Evolutionary conservation across 1,140 invertebrate species (phyloP), one percentile per base, ranked within the genome.

Genomic region (Drosophila neocordata): DNA sequence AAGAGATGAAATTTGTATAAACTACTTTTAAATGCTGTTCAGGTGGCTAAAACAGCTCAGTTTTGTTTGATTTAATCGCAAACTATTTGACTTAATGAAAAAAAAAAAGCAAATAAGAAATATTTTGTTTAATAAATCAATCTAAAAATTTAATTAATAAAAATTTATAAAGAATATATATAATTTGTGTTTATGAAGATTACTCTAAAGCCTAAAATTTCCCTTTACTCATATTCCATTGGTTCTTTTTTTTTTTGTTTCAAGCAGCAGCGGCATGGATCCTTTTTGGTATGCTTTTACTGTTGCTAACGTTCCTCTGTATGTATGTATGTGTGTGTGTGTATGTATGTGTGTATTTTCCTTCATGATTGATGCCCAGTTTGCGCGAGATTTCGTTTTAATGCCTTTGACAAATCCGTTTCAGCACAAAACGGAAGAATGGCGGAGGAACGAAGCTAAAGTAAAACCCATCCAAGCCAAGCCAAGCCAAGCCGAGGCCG

Each of bases 321-420:
- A 12, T 59, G 3, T 53, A 8, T 53, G 15, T 58, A 4, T 53
- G 24, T 44, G 31, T 18, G 59, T 35, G 13, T 57, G 27, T 27
- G 4, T 5, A 61, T 65, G 61, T 56, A 48, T 70, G 60, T 56
- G 72, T 76, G 65, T 73, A 64, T 35, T 69, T 51, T 65, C 68
- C 69, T 55, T 59, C 73, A 87, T 85, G 82, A 85, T 85, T 85
- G 82, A 85, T 85, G 81, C 81, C 73, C 77, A 85, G 81, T 77
- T 87, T 81, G 77, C 78, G 78, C 82, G 70, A 81, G 82, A 85
- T 85, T 87, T 85, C 73, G 73, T 85, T 85, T 87, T 87, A 85
- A 85, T 85, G 82, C 78, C 82, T 85, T 87, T 85, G 82, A 85
- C 82, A 85, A 85, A 85, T 87, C 82, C 81, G 82, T 87, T 87